These are phyloP conservation scores for Petrocephalus schoutedeni DNA, from an alignment of 2,797 vertebrate genomes.

Conservation along the genomic window DNA sequence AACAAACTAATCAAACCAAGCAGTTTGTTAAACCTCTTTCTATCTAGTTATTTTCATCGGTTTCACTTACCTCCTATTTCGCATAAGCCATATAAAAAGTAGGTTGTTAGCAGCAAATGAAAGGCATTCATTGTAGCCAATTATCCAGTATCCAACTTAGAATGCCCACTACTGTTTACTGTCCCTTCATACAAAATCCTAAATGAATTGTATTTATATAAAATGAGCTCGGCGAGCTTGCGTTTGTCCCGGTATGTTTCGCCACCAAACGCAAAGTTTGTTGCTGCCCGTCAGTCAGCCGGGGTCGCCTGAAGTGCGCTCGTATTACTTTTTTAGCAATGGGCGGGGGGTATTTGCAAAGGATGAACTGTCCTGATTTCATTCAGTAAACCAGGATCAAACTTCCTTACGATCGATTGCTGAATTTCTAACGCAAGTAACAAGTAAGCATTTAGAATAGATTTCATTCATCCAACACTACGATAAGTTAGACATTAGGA, in stretches of 20 bases:
- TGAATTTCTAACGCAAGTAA: not conserved
- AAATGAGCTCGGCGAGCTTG: not conserved
- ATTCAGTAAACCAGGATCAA: not conserved
- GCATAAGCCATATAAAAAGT: conserved; percentile 49
- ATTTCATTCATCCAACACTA: not conserved
- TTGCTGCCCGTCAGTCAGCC: conserved; percentile 61
- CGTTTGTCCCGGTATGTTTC: not conserved
- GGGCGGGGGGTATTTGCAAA: not conserved
- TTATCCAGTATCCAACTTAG: not conserved
- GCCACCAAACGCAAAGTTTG: conserved; percentile 34
- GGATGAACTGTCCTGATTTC: not conserved
- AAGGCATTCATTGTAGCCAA: conserved; percentile 49
- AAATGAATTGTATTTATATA: not conserved
- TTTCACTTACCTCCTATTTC: conserved; percentile 56
- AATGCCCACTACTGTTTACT: not conserved
- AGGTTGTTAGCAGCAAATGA: conserved; percentile 48
- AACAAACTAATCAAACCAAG: not conserved
- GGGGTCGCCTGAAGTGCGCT: conserved; percentile 47
- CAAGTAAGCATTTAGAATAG: not conserved
- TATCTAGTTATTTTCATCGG: not conserved
- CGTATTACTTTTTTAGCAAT: conserved; percentile 49
- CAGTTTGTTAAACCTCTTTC: not conserved
- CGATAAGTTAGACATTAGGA: not conserved
- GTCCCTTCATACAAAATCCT: not conserved
- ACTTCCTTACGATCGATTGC: not conserved